Conservation (phyloP, 2,888 invertebrate species). For the Opisthograptis luteolata region DNA sequence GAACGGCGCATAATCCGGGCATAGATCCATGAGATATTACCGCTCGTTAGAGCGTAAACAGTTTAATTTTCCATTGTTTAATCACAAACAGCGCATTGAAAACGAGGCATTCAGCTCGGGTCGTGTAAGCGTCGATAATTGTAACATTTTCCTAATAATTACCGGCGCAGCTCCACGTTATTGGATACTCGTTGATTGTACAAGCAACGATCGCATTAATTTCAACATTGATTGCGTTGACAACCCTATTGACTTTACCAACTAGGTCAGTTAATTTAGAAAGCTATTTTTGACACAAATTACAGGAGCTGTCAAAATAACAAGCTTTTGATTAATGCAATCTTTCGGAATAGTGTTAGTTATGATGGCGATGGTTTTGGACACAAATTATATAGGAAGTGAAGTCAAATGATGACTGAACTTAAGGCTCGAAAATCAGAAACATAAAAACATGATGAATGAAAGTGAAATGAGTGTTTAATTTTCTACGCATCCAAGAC, state of each 20-base stretch:
- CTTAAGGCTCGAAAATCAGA: neutral
- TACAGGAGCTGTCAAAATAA: slow-evolving; percentile 19
- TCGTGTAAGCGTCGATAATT: slow-evolving; percentile 66
- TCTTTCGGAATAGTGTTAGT: slow-evolving; percentile 3
- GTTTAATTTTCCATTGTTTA: slow-evolving; percentile 75
- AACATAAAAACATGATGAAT: neutral
- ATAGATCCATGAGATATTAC: slow-evolving; percentile 50
- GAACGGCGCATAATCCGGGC: slow-evolving; percentile 30
- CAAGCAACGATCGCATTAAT: slow-evolving; percentile 42
- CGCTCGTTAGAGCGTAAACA: slow-evolving; percentile 69
- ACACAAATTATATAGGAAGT: slow-evolving; percentile 21
- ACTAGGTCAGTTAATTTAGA: slow-evolving; percentile 29
- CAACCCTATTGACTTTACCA: slow-evolving; percentile 34
- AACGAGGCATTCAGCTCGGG: slow-evolving; percentile 59
- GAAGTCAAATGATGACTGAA: slow-evolving; percentile 5
- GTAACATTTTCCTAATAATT: slow-evolving; percentile 73
- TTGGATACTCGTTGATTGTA: slow-evolving; percentile 44
- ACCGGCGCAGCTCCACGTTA: slow-evolving; percentile 46
- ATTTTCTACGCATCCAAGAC: neutral
- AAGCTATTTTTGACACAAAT: slow-evolving; percentile 25
- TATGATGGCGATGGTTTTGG: slow-evolving; percentile 14
- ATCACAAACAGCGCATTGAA: slow-evolving; percentile 57
- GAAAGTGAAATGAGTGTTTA: neutral
- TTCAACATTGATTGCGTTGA: slow-evolving; percentile 48
- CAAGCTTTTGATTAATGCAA: slow-evolving; percentile 24